phyloP scores from a whole-genome alignment of 2,113 vertebrate species.

The Potamarius usumacintae region DNA sequence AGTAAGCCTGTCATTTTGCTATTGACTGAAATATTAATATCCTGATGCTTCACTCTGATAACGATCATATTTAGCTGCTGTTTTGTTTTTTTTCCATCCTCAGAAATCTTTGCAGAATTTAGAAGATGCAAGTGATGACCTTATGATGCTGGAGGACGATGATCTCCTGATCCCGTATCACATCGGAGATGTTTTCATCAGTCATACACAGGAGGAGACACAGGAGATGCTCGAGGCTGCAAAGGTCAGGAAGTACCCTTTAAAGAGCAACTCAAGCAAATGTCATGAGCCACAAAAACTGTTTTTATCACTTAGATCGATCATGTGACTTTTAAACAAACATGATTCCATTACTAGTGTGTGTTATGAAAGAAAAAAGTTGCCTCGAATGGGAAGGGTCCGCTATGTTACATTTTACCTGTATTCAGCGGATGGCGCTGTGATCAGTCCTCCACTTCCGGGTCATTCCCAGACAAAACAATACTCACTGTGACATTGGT shows the following conservation, averaged over 20 bases:
- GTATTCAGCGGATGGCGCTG: no score
- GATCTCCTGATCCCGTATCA: conserved; percentile 86
- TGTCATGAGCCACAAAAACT: not conserved
- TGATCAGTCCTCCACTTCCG: no score
- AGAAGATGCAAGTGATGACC: conserved; percentile 92
- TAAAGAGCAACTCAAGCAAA: not conserved
- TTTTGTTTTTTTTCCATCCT: not conserved
- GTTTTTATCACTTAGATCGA: not conserved
- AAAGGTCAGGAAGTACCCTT: conserved; percentile 75
- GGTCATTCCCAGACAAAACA: no score
- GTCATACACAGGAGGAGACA: conserved; percentile 90
- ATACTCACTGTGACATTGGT: no score
- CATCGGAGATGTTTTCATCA: conserved; percentile 94
- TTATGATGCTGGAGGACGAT: conserved; percentile 91
- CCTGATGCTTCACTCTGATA: not conserved
- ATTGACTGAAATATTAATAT: not conserved
- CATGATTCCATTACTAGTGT: not conserved
- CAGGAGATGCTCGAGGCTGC: conserved; percentile 94
- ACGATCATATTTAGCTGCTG: no score
- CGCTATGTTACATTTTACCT: no score
- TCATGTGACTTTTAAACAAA: not conserved
- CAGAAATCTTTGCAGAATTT: conserved; percentile 94
- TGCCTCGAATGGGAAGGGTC: not conserved
- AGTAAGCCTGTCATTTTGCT: conserved; percentile 64
- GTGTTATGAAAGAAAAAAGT: not conserved